Base-by-base conservation (phyloP, 2,888 invertebrate species). In the Charanyca ferruginea region DNA sequence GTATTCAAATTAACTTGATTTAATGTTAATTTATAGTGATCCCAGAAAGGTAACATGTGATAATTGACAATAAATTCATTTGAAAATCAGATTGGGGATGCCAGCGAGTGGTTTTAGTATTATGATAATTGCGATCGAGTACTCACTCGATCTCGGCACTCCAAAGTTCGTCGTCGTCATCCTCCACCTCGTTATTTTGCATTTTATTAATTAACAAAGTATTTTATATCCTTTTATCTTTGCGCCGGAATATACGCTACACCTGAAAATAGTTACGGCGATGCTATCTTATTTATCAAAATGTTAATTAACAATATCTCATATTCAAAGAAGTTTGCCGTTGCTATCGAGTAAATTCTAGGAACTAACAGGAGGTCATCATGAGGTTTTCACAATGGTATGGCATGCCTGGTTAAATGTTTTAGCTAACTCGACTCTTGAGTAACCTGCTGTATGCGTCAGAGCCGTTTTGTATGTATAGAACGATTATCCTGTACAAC, bases 141-240 rank as follows among this genome's bases (percentile, higher is more conserved):
- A 90, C 91, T 91, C 87, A 91, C 91, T 91, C 89, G 83, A 91
- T 90, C 66, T 88, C 86, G 41, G 87, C 77, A 85, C 88, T 91
- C 91, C 91, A 91, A 75, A 90, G 85, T 74, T 90, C 89, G 38
- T 66, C 74, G 38, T 85, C 85, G 60, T 88, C 89, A 59, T 90
- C 89, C 49, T 28, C 28, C 4, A 28, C 28, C 28, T 88, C 88
- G 32, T 72, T 81, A 63, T 65, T 72, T 71, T 63, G 73, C 84
- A 86, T 84, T 66, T 75, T 82, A 76, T 52, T 35, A 62, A 58
- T 74, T 70, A 32, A 77, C 25, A 59, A 54, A 55, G 42, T 35
- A 38, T 44, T 49, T 63, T 54, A 61, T 41, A 49, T 60, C 49
- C 69, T 49, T 48, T 41, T 62, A 77, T 73, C 70, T 73, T 48